Base-by-base conservation (phyloP, 64 coral and sea anemone genomes). In the Porites lutea region DNA sequence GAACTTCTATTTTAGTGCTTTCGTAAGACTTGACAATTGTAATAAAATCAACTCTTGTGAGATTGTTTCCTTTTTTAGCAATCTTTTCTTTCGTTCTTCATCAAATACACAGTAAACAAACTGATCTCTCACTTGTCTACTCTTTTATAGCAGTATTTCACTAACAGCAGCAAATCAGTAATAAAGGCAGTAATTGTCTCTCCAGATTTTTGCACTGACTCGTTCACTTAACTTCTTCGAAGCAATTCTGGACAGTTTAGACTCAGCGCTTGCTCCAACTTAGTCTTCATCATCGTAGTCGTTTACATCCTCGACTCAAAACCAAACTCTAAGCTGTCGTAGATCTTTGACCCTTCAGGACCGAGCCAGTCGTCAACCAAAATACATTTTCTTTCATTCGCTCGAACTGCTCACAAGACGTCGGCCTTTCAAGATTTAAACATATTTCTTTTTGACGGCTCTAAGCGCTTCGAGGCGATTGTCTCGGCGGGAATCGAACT, bases 301-400 rank as follows among this genome's bases (percentile, higher is more conserved):
- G 27, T 37, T 37, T 37, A 37, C 27, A 37, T 37, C 27, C 27
- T 37, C 27, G 27, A 37, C 27, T 37, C 27, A 37, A 37, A 37
- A 37, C 27, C 74, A 46, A 37, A 52, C 19, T 77, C 74, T 77
- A 77, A 77, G 43, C 74, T 52, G 37, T 77, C 74, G 45, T 77
- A 77, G 14, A 77, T 77, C 49, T 37, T 77, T 37, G n/a, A 18
- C 3, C 49, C 74, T 77, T 77, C 43, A 13, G 37, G 37, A 27
- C 74, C 49, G 49, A 77, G 74, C 18, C 74, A 77, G 12, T 77
- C 74, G n/a, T 77, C 19, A 22, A 77, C 74, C 74, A 77, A 37
- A 22, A 77, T 77, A 77, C 15, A 77, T 37, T 77, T 77, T 77
- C 74, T 6, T 77, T 77, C 65, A 14, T 68, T 37, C 27, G 27